Base-by-base conservation (phyloP, 2,888 invertebrate genomes). In the Melanargia galathea region DNA sequence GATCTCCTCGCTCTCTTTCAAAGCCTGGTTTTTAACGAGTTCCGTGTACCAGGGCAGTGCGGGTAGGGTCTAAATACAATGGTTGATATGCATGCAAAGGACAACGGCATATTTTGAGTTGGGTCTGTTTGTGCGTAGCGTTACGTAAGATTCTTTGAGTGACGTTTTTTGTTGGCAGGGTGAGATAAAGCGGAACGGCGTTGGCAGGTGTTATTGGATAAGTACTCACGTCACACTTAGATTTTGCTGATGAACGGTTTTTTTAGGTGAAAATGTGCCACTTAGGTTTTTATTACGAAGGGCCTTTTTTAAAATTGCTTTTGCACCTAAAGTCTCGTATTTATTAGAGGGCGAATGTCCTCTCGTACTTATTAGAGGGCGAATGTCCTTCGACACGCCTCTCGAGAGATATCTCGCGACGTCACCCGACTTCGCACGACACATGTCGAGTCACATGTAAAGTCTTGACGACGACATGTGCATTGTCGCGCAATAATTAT, bases 71-170 rank as follows among this genome's bases (percentile, higher is more conserved):
- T 56, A 13, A n/a, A 18, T 56, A 59, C 22, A 60, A 51, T 67
- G 70, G 69, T 60, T 38, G 58, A 33, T 46, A 60, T 33, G n/a
- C 45, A 63, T 60, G 60, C 67, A 67, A 68, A 71, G 70, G 68
- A 66, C 65, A 66, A 63, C 66, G 65, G 66, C 63, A 60, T 70
- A 65, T 72, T 71, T 71, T 72, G 71, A 71, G 83, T 81, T 73
- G 82, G 81, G 81, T 81, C 73, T 75, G 81, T 82, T 82, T 83
- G 81, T 83, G 82, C 81, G 82, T 84, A 77, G 82, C 81, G 82
- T 84, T 77, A 76, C 75, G 74, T 83, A 87, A 89, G 87, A 86
- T 82, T 83, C 80, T 82, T 72, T 77, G 80, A 78, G 73, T 82
- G 85, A 80, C 83, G 72, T 80, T 82, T 83, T 76, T 83, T 79